phyloP scores from a whole-genome alignment of 1,140 invertebrate species.

The Nasonia longicornis region DNA sequence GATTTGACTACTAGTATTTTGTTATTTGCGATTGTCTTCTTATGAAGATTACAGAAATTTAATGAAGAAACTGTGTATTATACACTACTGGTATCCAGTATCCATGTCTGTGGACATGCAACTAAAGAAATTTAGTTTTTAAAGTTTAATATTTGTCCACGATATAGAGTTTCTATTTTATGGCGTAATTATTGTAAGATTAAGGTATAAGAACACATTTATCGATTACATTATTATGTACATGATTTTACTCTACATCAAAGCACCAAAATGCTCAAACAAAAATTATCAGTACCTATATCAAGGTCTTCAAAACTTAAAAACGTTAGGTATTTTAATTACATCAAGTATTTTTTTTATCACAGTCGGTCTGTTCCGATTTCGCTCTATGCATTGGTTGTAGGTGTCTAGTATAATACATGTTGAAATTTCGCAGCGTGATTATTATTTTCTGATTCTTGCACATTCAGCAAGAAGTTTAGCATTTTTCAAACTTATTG shows the following conservation, averaged over 20 bases:
- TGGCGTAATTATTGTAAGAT: conserved; percentile 33
- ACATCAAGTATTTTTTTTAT: neutral
- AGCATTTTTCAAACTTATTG: conserved; percentile 10
- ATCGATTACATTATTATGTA: neutral
- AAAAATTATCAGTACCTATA: conserved; percentile 3
- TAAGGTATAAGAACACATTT: conserved; percentile 16
- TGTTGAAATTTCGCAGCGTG: neutral
- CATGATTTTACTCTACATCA: conserved; percentile 5
- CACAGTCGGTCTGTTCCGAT: neutral
- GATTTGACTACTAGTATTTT: conserved; percentile 20
- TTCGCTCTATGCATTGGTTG: neutral
- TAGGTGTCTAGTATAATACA: neutral
- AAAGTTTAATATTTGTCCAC: conserved; percentile 33
- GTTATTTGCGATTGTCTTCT: conserved; percentile 30
- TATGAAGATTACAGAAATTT: conserved; percentile 30
- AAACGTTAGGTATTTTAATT: neutral
- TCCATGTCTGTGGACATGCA: conserved; percentile 7
- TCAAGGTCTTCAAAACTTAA: conserved; percentile 6
- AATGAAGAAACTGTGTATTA: conserved; percentile 1
- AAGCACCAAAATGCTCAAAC: conserved; percentile 1
- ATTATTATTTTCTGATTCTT: conserved; percentile 34
- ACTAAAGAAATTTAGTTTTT: conserved; percentile 14
- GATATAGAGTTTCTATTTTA: conserved; percentile 32
- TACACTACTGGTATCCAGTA: conserved; percentile 45
- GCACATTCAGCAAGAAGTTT: neutral